These are phyloP conservation scores for Pseudobourletiella spinata DNA, from an alignment of 1,140 invertebrate species.

Conservation along the genomic window DNA sequence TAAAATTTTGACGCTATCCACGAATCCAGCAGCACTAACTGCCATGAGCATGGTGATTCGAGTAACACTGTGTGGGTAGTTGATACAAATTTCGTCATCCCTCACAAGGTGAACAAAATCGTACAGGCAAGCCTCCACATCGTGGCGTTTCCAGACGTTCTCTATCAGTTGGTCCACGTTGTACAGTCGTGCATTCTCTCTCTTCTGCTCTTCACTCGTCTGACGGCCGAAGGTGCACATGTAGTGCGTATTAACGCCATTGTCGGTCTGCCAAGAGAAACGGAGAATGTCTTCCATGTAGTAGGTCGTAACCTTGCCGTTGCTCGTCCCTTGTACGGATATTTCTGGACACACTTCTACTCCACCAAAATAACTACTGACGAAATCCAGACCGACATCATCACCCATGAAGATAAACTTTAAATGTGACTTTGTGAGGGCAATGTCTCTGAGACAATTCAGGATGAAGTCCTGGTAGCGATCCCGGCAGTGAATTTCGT, in stretches of 20 bases:
- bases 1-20: neutral
- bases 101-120: slow-evolving; percentile 64
- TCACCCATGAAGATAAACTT: slow-evolving; percentile 93
- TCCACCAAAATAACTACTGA: slow-evolving; percentile 72
- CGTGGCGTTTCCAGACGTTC: slow-evolving; percentile 51
- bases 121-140: slow-evolving; percentile 51
- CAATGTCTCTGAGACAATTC: slow-evolving; percentile 67
- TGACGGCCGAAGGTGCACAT: slow-evolving; percentile 41
- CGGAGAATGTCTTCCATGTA: slow-evolving; percentile 76
- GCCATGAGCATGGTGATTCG: slow-evolving; percentile 66
- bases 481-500: slow-evolving; percentile 92
- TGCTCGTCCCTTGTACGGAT: slow-evolving; percentile 67
- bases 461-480: slow-evolving; percentile 85
- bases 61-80: slow-evolving; percentile 50
- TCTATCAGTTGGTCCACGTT: slow-evolving; percentile 54
- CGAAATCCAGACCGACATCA: slow-evolving; percentile 69
- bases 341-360: slow-evolving; percentile 53
- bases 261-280: slow-evolving; percentile 54
- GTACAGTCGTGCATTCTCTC: neutral
- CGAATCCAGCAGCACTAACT: slow-evolving; percentile 56
- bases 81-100: slow-evolving; percentile 58
- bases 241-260: slow-evolving; percentile 44
- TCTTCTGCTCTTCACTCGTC: neutral
- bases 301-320: slow-evolving; percentile 60
- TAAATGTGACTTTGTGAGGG: slow-evolving; percentile 61